These are phyloP conservation scores for Dasypolia templi DNA, from an alignment of 2,888 invertebrate species.

Conservation along the genomic window DNA sequence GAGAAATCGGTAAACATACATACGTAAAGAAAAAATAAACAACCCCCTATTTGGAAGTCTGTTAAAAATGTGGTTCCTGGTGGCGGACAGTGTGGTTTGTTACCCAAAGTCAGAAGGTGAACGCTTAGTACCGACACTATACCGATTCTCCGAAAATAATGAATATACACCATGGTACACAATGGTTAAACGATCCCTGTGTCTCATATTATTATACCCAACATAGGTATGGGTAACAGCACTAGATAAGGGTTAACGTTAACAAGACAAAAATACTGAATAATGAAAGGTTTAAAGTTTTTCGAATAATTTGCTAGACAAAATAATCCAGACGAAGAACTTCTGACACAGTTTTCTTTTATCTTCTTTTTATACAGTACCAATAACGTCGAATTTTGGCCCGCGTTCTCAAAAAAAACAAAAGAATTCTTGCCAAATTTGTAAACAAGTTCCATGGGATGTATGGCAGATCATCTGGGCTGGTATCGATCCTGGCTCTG, in stretches of 20 bases:
- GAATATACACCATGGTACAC: neutral
- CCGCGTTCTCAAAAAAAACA: constrained; percentile 25
- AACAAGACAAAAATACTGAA: neutral
- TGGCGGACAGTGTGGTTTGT: no score
- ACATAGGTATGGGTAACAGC: no score
- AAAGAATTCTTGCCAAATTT: constrained; percentile 63
- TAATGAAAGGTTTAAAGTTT: neutral
- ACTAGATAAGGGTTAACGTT: neutral
- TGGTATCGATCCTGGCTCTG: constrained; percentile 79
- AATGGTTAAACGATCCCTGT: neutral
- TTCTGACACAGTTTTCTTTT: constrained; percentile 27
- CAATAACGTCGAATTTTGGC: constrained; percentile 19
- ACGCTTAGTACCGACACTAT: neutral
- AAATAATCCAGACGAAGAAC: neutral
- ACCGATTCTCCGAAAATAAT: neutral
- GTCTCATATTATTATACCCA: neutral
- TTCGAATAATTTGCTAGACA: neutral
- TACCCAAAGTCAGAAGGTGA: neutral
- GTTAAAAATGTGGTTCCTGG: no score
- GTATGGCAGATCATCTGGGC: constrained; percentile 77
- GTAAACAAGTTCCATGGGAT: constrained; percentile 53
- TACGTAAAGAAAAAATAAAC: no score
- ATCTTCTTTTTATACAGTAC: constrained; percentile 4
- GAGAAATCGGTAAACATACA: no score
- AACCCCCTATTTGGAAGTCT: no score